Percentiles rank a stretch among this genome's conserved stretches.
phyloP scores from a whole-genome alignment of 1,140 invertebrate genomes.

The Amyelois transitella region DNA sequence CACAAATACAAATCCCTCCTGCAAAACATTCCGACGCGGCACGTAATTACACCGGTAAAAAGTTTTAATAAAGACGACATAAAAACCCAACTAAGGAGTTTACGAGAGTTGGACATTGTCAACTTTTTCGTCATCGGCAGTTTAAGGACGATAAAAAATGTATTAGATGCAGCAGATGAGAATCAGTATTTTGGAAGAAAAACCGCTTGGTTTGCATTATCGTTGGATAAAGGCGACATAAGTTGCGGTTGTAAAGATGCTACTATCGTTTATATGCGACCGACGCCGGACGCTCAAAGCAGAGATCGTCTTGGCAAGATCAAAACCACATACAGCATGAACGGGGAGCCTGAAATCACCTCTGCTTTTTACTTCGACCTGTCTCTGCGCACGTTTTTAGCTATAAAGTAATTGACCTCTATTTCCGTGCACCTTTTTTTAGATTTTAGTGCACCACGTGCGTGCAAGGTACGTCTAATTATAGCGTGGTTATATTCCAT shows the following conservation, averaged over 20 bases:
- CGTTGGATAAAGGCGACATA: slow-evolving; percentile 80
- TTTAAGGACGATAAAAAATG: slow-evolving; percentile 80
- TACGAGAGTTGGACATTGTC: slow-evolving; percentile 88
- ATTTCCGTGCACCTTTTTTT: slow-evolving; percentile 29
- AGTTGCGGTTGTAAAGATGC: slow-evolving; percentile 81
- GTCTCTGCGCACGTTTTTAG: slow-evolving; percentile 80
- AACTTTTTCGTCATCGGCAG: slow-evolving; percentile 90
- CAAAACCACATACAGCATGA: slow-evolving; percentile 80
- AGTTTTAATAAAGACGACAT: slow-evolving; percentile 69
- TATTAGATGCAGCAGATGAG: slow-evolving; percentile 77
- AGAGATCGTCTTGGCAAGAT: slow-evolving; percentile 79
- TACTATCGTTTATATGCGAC: slow-evolving; percentile 80
- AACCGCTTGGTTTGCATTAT: slow-evolving; percentile 76
- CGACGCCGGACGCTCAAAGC: slow-evolving; percentile 76
- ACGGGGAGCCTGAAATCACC: slow-evolving; percentile 80
- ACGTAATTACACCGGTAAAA: slow-evolving; percentile 84
- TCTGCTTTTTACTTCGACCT: slow-evolving; percentile 92
- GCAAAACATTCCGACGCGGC: slow-evolving; percentile 89
- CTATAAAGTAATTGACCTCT: slow-evolving; percentile 79
- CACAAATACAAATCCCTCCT: slow-evolving; percentile 93
- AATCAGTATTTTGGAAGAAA: slow-evolving; percentile 73
- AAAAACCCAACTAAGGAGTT: slow-evolving; percentile 79
- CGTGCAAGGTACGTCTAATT: slow-evolving; percentile 51
- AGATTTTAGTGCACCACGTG: slow-evolving; percentile 37
- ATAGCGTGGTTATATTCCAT: slow-evolving; percentile 54